Conservation (phyloP, 2,113 vertebrate species). For the Rhinolophus sinicus region DNA sequence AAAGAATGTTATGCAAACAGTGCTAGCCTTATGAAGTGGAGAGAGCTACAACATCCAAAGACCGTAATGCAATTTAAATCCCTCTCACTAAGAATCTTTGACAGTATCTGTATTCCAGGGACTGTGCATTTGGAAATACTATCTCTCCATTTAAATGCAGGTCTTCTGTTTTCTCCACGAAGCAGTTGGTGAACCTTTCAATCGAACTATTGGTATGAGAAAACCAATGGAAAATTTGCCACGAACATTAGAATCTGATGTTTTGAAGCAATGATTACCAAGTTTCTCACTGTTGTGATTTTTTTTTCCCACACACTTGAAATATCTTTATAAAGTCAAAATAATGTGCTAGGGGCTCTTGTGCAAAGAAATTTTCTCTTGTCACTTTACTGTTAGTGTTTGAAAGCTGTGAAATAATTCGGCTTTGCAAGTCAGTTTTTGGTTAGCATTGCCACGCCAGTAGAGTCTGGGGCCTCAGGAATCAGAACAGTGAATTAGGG, state of each 20-base stretch:
- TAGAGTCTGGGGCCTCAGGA: not conserved
- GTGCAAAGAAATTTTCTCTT: conserved; percentile 59
- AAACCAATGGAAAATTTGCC: conserved; percentile 86
- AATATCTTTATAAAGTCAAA: conserved; percentile 76
- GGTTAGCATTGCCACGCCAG: not conserved
- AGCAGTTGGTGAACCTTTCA: conserved; percentile 86
- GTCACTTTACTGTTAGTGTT: not conserved
- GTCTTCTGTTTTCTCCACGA: conserved; percentile 87
- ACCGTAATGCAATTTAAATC: conserved; percentile 82
- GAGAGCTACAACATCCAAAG: conserved; percentile 75
- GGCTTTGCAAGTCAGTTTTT: not conserved
- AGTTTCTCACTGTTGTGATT: conserved; percentile 79
- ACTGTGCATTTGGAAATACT: conserved; percentile 85
- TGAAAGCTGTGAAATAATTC: not conserved
- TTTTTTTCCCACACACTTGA: conserved; percentile 81
- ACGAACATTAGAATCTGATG: conserved; percentile 82
- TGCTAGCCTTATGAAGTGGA: conserved; percentile 52
- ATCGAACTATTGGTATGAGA: conserved; percentile 83
- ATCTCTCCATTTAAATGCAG: conserved; percentile 88
- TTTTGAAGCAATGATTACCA: conserved; percentile 83
- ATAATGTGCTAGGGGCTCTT: conserved; percentile 50
- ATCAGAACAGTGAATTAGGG: not conserved
- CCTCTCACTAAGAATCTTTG: conserved; percentile 83
- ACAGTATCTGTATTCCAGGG: conserved; percentile 86
- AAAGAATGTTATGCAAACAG: conserved; percentile 78